Percentiles rank a stretch among this genome's conserved stretches.
Conservation (phyloP, 2,113 vertebrate species). For the Uria aalge region DNA sequence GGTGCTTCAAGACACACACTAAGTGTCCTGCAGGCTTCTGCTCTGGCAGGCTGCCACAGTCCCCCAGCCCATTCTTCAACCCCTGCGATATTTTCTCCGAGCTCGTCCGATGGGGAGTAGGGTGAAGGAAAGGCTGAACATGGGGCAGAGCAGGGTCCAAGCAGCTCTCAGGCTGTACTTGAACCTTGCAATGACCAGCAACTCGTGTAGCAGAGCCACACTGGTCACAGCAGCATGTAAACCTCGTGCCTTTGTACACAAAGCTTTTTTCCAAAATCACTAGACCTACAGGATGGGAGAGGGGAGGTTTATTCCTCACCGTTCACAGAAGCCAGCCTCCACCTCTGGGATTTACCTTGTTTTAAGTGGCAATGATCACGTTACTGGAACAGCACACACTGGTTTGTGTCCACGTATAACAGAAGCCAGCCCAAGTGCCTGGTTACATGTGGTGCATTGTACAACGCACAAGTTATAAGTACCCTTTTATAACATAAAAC, state of each 20-base stretch:
- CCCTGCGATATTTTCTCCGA: accelerated
- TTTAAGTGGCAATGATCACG: accelerated
- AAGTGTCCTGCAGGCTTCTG: background rate
- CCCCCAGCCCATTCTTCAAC: background rate
- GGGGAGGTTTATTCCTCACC: background rate
- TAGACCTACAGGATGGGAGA: too few relatives aligned
- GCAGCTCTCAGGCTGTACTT: background rate
- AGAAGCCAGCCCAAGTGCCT: background rate
- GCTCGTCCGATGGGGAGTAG: background rate
- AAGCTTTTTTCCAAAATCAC: background rate
- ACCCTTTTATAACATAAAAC: background rate
- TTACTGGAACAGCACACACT: accelerated
- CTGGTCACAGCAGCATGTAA: background rate
- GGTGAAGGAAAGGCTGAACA: background rate
- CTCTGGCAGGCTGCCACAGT: background rate
- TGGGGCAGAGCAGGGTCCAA: background rate
- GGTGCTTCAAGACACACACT: background rate
- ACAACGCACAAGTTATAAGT: too few relatives aligned
- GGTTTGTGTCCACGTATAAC: accelerated
- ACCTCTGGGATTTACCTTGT: too few relatives aligned
- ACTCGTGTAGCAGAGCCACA: background rate
- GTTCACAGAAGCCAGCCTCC: background rate
- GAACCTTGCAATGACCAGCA: accelerated
- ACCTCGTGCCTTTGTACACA: background rate
- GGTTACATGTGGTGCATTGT: accelerated